Evolutionary conservation across 2,888 invertebrate species (phyloP).

Genomic region (Oscheius sp.): DNA sequence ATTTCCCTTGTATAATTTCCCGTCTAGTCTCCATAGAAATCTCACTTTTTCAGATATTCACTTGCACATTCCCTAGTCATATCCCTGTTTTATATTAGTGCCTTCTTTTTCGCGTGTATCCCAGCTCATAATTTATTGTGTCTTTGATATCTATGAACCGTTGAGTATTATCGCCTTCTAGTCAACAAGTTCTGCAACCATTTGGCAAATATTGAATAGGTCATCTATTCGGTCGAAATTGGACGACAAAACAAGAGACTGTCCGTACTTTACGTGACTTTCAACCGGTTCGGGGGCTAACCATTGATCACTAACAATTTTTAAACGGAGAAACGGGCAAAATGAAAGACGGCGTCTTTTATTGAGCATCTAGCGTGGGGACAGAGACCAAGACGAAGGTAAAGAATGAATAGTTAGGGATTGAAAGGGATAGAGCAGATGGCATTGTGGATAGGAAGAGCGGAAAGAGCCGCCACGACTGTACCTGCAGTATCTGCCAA

Average conservation of each 20-base stretch:
- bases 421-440: constrained; percentile 14
- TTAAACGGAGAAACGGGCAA: too few relatives aligned
- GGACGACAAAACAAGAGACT: not conserved
- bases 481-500: constrained; percentile 34
- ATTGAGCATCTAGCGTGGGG: too few relatives aligned
- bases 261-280: not conserved
- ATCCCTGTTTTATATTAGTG: constrained; percentile 1
- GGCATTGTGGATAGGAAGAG: constrained; percentile 31
- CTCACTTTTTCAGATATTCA: constrained; percentile 21
- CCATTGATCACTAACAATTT: too few relatives aligned
- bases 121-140: constrained; percentile 8
- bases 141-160: not conserved
- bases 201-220: not conserved
- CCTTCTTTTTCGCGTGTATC: constrained; percentile 20
- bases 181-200: not conserved
- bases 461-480: constrained; percentile 23
- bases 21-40: not conserved
- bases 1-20: too few relatives aligned
- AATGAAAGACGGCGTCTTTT: too few relatives aligned
- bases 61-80: constrained; percentile 30
- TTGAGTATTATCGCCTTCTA: constrained; percentile 1
- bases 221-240: not conserved
- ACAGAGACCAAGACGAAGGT: too few relatives aligned
- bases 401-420: not conserved
- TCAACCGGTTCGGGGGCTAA: too few relatives aligned